Evolutionary conservation across 2,113 vertebrate genomes (phyloP), one percentile per base, ranked within the genome.

Genomic region (Erpornis zantholeuca): DNA sequence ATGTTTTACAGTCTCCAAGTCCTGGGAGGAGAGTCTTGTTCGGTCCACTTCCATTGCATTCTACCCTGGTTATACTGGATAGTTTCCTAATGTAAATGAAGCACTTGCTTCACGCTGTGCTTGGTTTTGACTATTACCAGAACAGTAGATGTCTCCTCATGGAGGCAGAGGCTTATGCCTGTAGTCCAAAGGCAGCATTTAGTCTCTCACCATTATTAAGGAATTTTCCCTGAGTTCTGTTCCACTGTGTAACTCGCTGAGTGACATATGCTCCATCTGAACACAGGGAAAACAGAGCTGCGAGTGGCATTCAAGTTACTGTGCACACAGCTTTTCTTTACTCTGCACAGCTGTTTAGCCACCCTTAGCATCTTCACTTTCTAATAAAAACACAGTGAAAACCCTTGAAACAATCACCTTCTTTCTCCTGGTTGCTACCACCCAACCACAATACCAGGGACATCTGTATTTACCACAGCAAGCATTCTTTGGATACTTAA

Each of bases 281-380:
- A 8, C 84, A 50, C 15, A 53, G 44, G 47, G 20, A 76, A 54
- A 29, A 27, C 11, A 1, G 17, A 60, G 4, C 38, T 20, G 38
- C 1, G 0, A 78, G 29, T n/a, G 25, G 31, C 53, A 31, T 1
- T 5, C 59, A 65, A 54, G 4, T 36, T 40, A 2, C 3, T 33
- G 24, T 5, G 20, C 17, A 47, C 24, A 33, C 33, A 44, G 28
- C 6, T 78, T 54, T 33, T 82, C 12, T 29, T 54, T 50, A 8
- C 45, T 49, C 33, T 59, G 53, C 49, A 69, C 80, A 73, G 52
- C 45, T 75, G 17, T 11, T 83, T 40, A 66, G 35, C 65, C 45
- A 81, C 19, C 14, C 44, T 22, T 45, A 57, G 44, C 44, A 72
- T 27, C 47, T 33, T 42, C 52, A 65, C 24, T 22, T 29, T 35